These are phyloP conservation scores for Urocyon cinereoargenteus DNA, from an alignment of 2,797 vertebrate species.

Conservation along the genomic window DNA sequence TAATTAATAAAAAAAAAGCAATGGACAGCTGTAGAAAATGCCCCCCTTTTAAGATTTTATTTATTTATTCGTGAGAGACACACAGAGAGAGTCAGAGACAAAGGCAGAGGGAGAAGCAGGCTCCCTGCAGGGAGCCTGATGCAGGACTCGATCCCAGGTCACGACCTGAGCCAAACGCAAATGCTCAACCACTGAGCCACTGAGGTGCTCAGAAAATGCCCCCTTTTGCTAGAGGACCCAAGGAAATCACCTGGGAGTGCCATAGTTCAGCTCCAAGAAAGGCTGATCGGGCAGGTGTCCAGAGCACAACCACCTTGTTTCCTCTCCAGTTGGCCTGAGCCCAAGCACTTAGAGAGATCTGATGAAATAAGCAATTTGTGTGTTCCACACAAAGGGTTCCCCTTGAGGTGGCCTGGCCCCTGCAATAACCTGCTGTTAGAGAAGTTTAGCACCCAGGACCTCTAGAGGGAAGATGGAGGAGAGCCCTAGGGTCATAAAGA, in stretches of 20 bases:
- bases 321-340: not conserved
- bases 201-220: not conserved
- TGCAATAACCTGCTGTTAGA: not conserved
- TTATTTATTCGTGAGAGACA: too few species aligned
- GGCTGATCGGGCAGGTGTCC: not conserved
- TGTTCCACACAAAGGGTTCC: not conserved
- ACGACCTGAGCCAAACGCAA: too few species aligned
- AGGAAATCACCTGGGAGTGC: not conserved
- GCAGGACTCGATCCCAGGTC: too few species aligned
- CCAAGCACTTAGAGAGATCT: not conserved
- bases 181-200: too few species aligned
- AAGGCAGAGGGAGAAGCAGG: too few species aligned
- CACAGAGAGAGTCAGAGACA: too few species aligned
- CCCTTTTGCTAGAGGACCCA: not conserved
- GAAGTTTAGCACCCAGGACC: not conserved
- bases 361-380: not conserved
- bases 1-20: too few species aligned
- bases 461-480: not conserved
- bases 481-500: not conserved
- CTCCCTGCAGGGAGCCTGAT: too few species aligned
- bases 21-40: too few species aligned
- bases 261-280: not conserved
- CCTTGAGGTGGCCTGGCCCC: not conserved
- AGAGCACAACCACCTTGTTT: not conserved
- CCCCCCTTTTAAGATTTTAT: too few species aligned